phyloP scores from a whole-genome alignment of 2,113 vertebrate genomes.

The Sterna hirundo region DNA sequence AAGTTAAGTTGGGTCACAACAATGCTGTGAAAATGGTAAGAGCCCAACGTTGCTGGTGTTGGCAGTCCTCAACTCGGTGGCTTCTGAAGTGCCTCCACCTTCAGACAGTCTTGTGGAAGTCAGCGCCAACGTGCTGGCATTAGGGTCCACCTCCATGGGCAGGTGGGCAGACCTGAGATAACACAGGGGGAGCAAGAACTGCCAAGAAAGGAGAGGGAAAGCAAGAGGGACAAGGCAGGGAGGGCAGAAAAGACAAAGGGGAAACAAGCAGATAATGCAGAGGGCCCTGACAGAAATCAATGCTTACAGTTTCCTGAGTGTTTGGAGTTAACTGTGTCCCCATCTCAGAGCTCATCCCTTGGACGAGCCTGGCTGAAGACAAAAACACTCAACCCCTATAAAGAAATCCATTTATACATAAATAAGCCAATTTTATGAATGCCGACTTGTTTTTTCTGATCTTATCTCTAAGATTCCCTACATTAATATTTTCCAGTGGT shows the following conservation, averaged over 20 bases:
- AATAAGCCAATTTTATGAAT: not conserved
- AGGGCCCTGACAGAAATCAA: not conserved
- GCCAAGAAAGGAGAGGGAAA: not conserved
- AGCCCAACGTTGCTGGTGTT: not conserved
- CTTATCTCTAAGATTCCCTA: not conserved
- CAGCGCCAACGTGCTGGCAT: fast-evolving
- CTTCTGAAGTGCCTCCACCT: not conserved
- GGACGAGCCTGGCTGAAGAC: not conserved
- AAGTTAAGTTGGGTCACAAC: not conserved
- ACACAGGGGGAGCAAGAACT: not conserved
- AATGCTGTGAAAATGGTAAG: not conserved
- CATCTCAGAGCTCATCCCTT: not conserved
- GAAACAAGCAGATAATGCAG: not conserved
- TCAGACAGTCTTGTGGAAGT: not conserved
- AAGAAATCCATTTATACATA: not conserved
- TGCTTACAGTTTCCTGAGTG: not conserved
- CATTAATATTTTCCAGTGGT: not conserved
- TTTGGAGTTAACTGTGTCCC: not conserved
- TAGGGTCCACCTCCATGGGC: not conserved
- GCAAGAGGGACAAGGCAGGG: not conserved
- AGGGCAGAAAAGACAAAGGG: not conserved
- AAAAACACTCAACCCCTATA: not conserved
- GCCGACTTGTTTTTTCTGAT: not conserved
- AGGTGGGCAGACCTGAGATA: not conserved
- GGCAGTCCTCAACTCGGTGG: not conserved